Conservation (phyloP, 2,888 invertebrate genomes). For the Arrhopalites spinosus region DNA sequence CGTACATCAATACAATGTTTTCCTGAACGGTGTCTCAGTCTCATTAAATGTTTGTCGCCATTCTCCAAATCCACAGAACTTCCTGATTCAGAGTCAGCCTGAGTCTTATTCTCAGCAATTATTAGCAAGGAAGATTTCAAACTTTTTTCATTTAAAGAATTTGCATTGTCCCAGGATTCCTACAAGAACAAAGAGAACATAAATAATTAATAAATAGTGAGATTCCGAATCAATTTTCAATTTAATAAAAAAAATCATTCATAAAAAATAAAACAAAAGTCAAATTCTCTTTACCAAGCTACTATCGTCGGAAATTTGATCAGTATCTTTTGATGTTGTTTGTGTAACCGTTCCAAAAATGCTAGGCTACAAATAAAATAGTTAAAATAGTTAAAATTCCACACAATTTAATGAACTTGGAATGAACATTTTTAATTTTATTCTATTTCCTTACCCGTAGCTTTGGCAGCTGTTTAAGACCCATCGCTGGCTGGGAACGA, state of each 20-base stretch:
- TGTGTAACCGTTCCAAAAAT: conserved; percentile 39
- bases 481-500: conserved; percentile 71
- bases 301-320: conserved; percentile 20
- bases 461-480: conserved; percentile 70
- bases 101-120: conserved; percentile 35
- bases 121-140: conserved; percentile 29
- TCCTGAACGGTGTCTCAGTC: conserved; percentile 36
- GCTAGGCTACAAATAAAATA: conserved; percentile 36
- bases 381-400: neutral
- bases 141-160: conserved; percentile 20
- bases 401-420: too few species aligned
- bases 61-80: conserved; percentile 7
- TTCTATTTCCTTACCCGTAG: conserved; percentile 63
- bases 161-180: conserved; percentile 32
- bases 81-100: neutral
- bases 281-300: conserved; percentile 20
- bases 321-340: conserved; percentile 34
- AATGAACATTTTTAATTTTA: neutral
- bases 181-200: neutral
- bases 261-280: neutral
- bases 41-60: conserved; percentile 19
- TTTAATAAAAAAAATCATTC: neutral
- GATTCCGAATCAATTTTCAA: neutral
- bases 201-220: too few species aligned
- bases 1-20: conserved; percentile 35